Evolutionary conservation across 2,888 invertebrate genomes (phyloP).

Genomic region (Nipponacmea schrenckii): DNA sequence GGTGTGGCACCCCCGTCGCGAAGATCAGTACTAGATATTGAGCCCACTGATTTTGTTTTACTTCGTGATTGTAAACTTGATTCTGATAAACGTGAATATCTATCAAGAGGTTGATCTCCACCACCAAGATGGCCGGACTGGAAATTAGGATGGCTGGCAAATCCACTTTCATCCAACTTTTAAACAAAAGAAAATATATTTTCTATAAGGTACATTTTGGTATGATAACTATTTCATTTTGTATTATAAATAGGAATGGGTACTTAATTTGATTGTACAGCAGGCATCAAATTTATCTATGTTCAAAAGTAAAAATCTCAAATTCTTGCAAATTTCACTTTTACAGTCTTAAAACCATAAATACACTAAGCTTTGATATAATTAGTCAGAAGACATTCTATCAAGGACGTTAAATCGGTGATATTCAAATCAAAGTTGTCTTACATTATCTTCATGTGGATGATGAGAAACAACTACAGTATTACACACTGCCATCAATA

Average conservation of each 20-base stretch:
- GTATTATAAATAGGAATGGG: too few species aligned
- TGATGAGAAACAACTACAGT: slow-evolving; percentile 93
- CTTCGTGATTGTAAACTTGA: neutral
- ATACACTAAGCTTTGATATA: too few species aligned
- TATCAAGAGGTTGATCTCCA: neutral
- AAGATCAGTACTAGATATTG: neutral
- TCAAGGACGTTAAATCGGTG: too few species aligned
- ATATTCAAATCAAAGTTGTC: slow-evolving; percentile 20
- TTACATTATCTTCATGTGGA: slow-evolving; percentile 56
- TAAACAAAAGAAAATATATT: slow-evolving; percentile 26
- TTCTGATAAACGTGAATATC: neutral
- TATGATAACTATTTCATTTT: too few species aligned
- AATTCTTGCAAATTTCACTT: too few species aligned
- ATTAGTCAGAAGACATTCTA: too few species aligned
- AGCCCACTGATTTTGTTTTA: neutral
- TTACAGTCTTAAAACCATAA: too few species aligned
- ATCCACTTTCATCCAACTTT: slow-evolving; percentile 72
- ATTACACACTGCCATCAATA: slow-evolving; percentile 93
- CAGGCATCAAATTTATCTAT: too few species aligned
- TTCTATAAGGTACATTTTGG: too few species aligned
- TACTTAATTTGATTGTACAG: too few species aligned
- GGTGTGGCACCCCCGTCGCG: neutral
- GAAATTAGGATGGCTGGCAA: slow-evolving; percentile 44
- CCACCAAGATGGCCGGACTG: slow-evolving; percentile 13
- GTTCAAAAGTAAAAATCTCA: too few species aligned